A percentile compares a stretch with the other conserved stretches of the same genome.
These are phyloP conservation scores for Nycteola revayana DNA, from an alignment of 2,888 invertebrate genomes.

Conservation along the genomic window DNA sequence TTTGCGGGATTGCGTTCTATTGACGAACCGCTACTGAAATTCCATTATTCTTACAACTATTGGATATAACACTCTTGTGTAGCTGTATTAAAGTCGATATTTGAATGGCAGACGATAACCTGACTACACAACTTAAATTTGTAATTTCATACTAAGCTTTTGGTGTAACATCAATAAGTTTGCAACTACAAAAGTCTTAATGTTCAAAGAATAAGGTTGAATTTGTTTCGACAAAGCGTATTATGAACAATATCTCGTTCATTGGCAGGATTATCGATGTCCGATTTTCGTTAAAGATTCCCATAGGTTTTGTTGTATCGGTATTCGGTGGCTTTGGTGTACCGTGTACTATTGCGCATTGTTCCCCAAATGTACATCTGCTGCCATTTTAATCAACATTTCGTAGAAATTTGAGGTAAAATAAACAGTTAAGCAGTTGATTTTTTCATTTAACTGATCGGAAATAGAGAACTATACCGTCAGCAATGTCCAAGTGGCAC, in stretches of 20 bases:
- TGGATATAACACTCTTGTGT: not conserved
- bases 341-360: conserved; percentile 26
- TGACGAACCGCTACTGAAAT: conserved; percentile 29
- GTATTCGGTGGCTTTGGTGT: conserved; percentile 19
- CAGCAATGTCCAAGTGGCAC: too few species aligned
- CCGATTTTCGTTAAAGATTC: conserved; percentile 46
- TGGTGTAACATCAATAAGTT: conserved; percentile 19
- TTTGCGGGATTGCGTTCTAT: conserved; percentile 53
- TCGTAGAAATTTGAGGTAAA: too few species aligned
- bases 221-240: not conserved
- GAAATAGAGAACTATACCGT: too few species aligned
- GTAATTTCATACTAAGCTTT: conserved; percentile 27
- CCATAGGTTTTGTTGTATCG: conserved; percentile 44
- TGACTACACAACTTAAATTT: conserved; percentile 13
- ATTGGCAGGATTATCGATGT: conserved; percentile 53
- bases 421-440: too few species aligned
- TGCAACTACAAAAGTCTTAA: conserved; percentile 6
- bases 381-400: conserved; percentile 2
- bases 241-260: conserved; percentile 23
- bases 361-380: conserved; percentile 25
- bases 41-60: conserved; percentile 22
- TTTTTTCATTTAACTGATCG: too few species aligned
- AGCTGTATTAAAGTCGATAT: not conserved
- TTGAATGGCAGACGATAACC: conserved; percentile 4
- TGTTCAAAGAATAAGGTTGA: conserved; percentile 1